These are phyloP conservation scores for Melinaea menophilus DNA, from an alignment of 2,888 invertebrate species.

Conservation along the genomic window DNA sequence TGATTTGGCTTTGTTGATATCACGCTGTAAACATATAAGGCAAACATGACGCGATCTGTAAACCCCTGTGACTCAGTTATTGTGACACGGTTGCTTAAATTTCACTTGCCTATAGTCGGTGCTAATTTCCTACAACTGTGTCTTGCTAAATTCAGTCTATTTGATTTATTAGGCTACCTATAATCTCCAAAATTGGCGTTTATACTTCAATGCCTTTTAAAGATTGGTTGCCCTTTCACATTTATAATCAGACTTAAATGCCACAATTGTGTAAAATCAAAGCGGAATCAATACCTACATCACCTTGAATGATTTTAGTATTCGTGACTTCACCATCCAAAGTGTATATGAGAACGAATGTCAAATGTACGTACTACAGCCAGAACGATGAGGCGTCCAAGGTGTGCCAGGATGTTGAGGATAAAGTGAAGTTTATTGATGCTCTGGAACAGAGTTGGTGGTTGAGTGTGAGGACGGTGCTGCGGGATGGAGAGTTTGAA, in stretches of 20 bases:
- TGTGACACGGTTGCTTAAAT: constrained; percentile 27
- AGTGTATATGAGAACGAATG: constrained; percentile 72
- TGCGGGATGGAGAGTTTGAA: constrained; percentile 67
- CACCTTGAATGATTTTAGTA: constrained; percentile 64
- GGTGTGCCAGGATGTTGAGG: constrained; percentile 37
- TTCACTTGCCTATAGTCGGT: constrained; percentile 20
- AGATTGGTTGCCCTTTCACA: constrained; percentile 21
- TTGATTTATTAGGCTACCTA: neutral
- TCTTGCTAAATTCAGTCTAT: too few relatives aligned
- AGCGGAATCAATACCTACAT: constrained; percentile 26
- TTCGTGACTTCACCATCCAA: constrained; percentile 77
- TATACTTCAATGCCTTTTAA: constrained; percentile 8
- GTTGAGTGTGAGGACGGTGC: constrained; percentile 63
- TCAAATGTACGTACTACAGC: constrained; percentile 66
- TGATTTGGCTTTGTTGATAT: constrained; percentile 35
- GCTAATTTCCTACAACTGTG: constrained; percentile 10
- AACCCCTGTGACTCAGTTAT: constrained; percentile 35
- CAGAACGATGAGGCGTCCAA: constrained; percentile 61
- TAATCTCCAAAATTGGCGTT: constrained; percentile 7
- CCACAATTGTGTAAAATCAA: constrained; percentile 20
- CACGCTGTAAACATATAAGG: constrained; percentile 31
- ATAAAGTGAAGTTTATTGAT: constrained; percentile 54
- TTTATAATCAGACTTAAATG: constrained; percentile 22
- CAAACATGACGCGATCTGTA: constrained; percentile 31
- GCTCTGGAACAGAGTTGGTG: constrained; percentile 59